A percentile compares a stretch with the other conserved stretches of the same genome.
Conservation (phyloP, 2,797 vertebrate genomes). For the Peromyscus eremicus region DNA sequence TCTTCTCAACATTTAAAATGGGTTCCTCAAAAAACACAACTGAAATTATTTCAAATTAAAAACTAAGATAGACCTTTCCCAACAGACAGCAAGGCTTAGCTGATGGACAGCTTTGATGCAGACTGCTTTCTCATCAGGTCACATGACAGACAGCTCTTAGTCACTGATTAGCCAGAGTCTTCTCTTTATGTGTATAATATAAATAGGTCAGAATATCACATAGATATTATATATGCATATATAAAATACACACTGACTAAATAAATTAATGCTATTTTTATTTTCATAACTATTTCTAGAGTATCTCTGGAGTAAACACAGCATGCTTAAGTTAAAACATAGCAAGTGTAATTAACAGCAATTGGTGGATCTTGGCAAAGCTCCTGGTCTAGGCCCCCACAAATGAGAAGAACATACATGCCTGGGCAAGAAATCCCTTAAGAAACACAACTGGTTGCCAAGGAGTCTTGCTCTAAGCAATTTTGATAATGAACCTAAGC, state of each 20-base stretch:
- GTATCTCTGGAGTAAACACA: slow-evolving; percentile 48
- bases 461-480: slow-evolving; percentile 4
- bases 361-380: background rate
- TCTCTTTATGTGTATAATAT: background rate
- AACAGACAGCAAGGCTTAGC: background rate
- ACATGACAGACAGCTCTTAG: background rate
- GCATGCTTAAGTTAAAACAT: slow-evolving; percentile 27
- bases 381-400: background rate
- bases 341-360: slow-evolving; percentile 13
- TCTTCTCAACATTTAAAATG: slow-evolving; percentile 1
- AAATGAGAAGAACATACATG: background rate
- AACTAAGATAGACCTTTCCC: slow-evolving; percentile 33
- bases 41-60: slow-evolving; percentile 58
- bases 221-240: background rate
- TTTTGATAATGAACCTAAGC: slow-evolving; percentile 43
- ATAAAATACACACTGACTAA: background rate
- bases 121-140: background rate
- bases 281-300: slow-evolving; percentile 20
- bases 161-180: slow-evolving; percentile 17
- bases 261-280: slow-evolving; percentile 47
- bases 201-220: background rate
- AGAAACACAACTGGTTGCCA: background rate
- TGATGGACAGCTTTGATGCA: slow-evolving; percentile 35
- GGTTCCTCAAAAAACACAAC: slow-evolving; percentile 61
- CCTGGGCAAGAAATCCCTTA: background rate